Evolutionary conservation across 2,888 invertebrate genomes (phyloP), one percentile per base, ranked within the genome.

Genomic region (Metallyticus violacea): DNA sequence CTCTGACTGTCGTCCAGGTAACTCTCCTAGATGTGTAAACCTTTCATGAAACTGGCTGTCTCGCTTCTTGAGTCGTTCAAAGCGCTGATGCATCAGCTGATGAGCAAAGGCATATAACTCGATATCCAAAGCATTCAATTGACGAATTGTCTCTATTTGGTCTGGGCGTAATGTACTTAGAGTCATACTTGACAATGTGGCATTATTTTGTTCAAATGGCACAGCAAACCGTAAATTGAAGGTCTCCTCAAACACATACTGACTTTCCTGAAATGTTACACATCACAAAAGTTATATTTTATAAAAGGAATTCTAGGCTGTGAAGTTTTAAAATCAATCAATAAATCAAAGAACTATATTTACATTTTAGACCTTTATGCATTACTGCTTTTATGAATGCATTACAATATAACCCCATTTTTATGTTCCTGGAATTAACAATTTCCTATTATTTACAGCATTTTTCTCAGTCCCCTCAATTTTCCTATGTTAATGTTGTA

Each of bases 41-140:
- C 97, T 95, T 91, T 95, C 95, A 89, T 95, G 95, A 91, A 97
- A 98, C 92, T 97, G 95, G 30, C 94, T 93, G 92, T 98, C 97
- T 88, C 96, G 95, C 90, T 95, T 94, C 92, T 96, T 96, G 88
- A 97, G 92, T 89, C 95, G 95, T 91, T 96, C 94, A 92, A 98
- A 97, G 90, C 99, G 94, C 91, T 92, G 92, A 87, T 92, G 95
- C 92, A 99, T 95, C 89, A 99, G 94, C 91, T 95, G 95, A 92
- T 97, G 96, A 85, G 99, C 99, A 93, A 96, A 99, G 89, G 96
- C 95, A 91, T 99, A 99, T 86, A 99, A 94, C 92, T 98, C 97
- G 87, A 98, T 93, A 92, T 99, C 99, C 89, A 99, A 93, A 88
- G 95, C 94, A 93, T 99, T 99, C 89, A 97, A 94, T 90, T 95